Evolutionary conservation across 2,888 invertebrate species (phyloP).

Genomic region (Serripes groenlandicus): DNA sequence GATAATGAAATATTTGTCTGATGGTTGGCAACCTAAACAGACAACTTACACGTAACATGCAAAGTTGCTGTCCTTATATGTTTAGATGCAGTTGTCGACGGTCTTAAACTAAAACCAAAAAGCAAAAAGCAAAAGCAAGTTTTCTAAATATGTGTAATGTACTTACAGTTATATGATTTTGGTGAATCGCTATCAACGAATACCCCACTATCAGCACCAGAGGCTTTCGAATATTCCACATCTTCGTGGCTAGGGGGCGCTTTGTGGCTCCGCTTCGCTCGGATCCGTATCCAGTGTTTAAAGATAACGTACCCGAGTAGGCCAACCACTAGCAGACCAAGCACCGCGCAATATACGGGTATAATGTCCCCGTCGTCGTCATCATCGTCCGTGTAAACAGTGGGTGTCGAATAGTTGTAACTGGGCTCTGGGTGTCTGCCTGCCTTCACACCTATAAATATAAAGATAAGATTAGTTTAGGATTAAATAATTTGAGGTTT

Average conservation of each 20-base stretch:
- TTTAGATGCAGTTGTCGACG: no score
- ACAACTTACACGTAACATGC: no score
- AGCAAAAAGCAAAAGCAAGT: not conserved
- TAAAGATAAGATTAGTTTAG: no score
- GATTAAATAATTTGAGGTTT: no score
- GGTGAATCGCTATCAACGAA: constrained; percentile 79
- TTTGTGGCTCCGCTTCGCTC: constrained; percentile 73
- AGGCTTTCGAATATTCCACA: constrained; percentile 78
- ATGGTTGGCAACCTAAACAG: no score
- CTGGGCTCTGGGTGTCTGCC: constrained; percentile 25
- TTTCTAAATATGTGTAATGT: no score
- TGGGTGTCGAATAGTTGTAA: constrained; percentile 41
- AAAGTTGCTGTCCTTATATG: no score
- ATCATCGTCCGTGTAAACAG: constrained; percentile 43
- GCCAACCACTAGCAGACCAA: constrained; percentile 83
- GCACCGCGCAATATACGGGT: constrained; percentile 84
- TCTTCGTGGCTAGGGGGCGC: constrained; percentile 76
- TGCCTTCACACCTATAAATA: constrained; percentile 49
- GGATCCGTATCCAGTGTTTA: constrained; percentile 79
- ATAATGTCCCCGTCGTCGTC: constrained; percentile 77
- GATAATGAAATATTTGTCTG: no score
- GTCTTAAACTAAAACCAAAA: not conserved
- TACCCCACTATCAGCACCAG: constrained; percentile 80
- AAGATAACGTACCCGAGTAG: constrained; percentile 84
- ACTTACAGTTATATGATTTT: constrained; percentile 71